Evolutionary conservation across 2,888 invertebrate genomes (phyloP).

Genomic region (Amphipoea lucens): DNA sequence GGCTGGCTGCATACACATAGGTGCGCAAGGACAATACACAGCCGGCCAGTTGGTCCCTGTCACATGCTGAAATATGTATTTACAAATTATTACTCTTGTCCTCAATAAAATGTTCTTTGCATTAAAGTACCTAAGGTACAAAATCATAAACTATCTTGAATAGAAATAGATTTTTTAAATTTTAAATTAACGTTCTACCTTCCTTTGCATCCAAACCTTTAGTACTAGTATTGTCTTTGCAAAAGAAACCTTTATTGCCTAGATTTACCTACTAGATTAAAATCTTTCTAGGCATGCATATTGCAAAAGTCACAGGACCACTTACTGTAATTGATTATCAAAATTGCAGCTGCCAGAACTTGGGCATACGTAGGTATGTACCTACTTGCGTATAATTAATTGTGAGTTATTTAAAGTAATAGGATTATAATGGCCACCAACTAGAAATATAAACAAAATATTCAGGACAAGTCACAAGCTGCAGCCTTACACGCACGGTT

Average conservation of each 20-base stretch:
- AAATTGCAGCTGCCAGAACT: constrained; percentile 4
- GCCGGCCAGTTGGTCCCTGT: constrained; percentile 21
- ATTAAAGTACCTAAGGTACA: not conserved
- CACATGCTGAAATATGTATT: constrained; percentile 29
- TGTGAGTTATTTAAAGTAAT: constrained; percentile 10
- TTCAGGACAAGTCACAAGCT: not conserved
- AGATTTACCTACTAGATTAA: not conserved
- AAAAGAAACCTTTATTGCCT: not conserved
- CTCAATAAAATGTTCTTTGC: constrained; percentile 8
- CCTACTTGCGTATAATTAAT: not conserved
- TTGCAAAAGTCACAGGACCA: constrained; percentile 1
- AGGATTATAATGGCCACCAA: constrained; percentile 12
- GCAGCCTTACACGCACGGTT: not conserved
- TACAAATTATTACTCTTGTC: constrained; percentile 33
- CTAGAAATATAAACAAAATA: constrained; percentile 10
- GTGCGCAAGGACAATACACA: constrained; percentile 67
- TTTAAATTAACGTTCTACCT: not conserved
- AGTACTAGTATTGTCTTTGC: not conserved
- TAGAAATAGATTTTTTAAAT: not conserved
- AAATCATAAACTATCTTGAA: not conserved
- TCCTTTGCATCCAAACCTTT: not conserved
- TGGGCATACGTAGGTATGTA: not conserved
- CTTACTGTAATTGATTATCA: not conserved
- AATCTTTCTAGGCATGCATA: no score
- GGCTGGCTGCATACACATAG: constrained; percentile 56